Evolutionary conservation across 2,888 invertebrate genomes (phyloP).

Genomic region (Hydroisotoma schaefferi): DNA sequence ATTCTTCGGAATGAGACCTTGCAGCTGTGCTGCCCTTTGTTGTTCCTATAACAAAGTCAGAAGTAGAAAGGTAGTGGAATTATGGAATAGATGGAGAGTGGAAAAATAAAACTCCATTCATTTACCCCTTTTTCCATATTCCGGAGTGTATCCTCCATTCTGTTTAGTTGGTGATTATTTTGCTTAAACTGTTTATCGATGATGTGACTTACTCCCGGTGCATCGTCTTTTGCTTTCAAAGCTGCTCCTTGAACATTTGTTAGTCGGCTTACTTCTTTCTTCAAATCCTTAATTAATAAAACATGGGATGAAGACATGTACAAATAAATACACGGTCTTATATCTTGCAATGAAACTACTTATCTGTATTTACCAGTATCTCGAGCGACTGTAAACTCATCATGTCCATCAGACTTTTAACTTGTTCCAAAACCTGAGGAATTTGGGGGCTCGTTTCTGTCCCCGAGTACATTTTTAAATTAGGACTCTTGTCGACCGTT

Average conservation of each 20-base stretch:
- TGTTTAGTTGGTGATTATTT: conserved; percentile 30
- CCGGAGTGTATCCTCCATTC: conserved; percentile 40
- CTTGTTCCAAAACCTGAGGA: conserved; percentile 40
- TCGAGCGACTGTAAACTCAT: conserved; percentile 41
- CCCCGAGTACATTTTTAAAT: neutral
- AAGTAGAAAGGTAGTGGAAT: neutral
- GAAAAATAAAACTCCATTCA: neutral
- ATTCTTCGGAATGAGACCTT: conserved; percentile 37
- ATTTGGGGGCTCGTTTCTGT: conserved; percentile 18
- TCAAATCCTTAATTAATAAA: conserved; percentile 34
- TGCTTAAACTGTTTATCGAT: conserved; percentile 21
- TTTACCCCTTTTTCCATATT: conserved; percentile 22
- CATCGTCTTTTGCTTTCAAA: neutral
- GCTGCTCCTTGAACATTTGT: conserved; percentile 1
- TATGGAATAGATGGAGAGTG: too few species aligned
- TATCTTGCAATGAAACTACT: too few species aligned
- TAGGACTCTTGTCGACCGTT: neutral
- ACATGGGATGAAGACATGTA: too few species aligned
- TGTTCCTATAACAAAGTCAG: conserved; percentile 29
- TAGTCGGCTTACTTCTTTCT: conserved; percentile 40
- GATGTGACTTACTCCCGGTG: neutral
- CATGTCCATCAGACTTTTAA: conserved; percentile 44
- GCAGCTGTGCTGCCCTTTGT: conserved; percentile 22
- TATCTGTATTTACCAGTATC: conserved; percentile 41
- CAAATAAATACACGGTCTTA: too few species aligned